Evolutionary conservation across 1,140 invertebrate genomes (phyloP), one percentile per base, ranked within the genome.

Genomic region (Atta cephalotes): DNA sequence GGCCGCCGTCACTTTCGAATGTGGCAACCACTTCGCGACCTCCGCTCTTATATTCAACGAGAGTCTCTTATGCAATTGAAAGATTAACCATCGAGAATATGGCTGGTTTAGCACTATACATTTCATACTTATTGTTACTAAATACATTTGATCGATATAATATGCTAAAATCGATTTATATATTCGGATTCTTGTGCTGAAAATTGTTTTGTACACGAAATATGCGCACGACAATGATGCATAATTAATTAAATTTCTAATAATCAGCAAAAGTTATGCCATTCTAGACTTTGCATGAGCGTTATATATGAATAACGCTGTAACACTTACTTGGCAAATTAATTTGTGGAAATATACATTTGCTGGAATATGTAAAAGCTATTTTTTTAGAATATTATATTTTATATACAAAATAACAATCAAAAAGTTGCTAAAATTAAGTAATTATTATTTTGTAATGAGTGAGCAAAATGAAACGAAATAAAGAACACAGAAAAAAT

Each of bases 21-120:
- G 56, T 78, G 35, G 60, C 28, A 85, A 88, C 3, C 66, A 21
- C 39, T 70, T 51, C 39, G 39, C 28, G 18, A 84, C 35, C 56
- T 86, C 56, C 53, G 77, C 53, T 35, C 76, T 70, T 63, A 77
- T 76, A 68, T 51, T 63, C 28, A 66, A 74, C 56, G 12, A 66
- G 60, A 80, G 12, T 63, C 35, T 39, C 66, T 89, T 89, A 76
- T 68, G 49, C 77, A 77, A 89, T 72, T 60, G 45, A 81, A 53
- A 31, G 56, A 81, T 63, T 49, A 58, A 53, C 35, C 21, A 62
- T 76, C 62, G 62, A 72, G n/a, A 12, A 58, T 7, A n/a, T 2
- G 14, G 12, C 18, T 16, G 16, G 14, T 62, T 49, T 45, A 12
- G 2, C n/a, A 18, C 35, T 71, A 31, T 7, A 56, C 49, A 16